Conservation (phyloP, 2,888 invertebrate species). For the Phytoseiulus persimilis region DNA sequence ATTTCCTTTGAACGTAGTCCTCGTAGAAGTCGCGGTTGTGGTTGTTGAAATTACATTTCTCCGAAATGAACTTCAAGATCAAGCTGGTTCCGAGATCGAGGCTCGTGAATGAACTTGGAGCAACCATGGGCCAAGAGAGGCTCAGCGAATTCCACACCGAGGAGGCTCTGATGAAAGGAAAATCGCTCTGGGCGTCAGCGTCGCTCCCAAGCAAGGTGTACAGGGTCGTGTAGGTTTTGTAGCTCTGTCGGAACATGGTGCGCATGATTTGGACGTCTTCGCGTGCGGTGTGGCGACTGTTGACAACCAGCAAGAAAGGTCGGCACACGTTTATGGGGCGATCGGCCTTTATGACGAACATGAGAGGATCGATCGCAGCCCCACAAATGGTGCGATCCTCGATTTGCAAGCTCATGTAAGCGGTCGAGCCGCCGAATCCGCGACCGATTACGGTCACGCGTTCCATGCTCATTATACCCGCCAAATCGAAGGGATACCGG, state of each 20-base stretch:
- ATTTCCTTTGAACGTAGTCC: slow-evolving; percentile 32
- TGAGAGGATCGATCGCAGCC: slow-evolving; percentile 38
- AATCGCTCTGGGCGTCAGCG: slow-evolving; percentile 24
- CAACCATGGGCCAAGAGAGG: slow-evolving; percentile 31
- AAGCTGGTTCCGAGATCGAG: slow-evolving; percentile 34
- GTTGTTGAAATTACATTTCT: slow-evolving; percentile 21
- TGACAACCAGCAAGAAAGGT: slow-evolving; percentile 20
- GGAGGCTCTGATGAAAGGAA: slow-evolving; percentile 6
- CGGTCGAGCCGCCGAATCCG: slow-evolving; percentile 61
- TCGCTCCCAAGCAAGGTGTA: slow-evolving; percentile 17
- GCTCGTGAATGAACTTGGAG: slow-evolving; percentile 33
- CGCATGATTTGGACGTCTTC: slow-evolving; percentile 26
- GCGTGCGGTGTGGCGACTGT: slow-evolving; percentile 32
- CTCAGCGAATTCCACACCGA: slow-evolving; percentile 31
- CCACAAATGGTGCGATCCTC: slow-evolving; percentile 36
- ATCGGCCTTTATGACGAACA: slow-evolving; percentile 35
- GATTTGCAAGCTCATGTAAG: slow-evolving; percentile 53
- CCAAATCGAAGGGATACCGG: slow-evolving; percentile 43
- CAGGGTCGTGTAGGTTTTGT: slow-evolving; percentile 17
- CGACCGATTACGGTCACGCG: slow-evolving; percentile 57
- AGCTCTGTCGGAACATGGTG: slow-evolving; percentile 22
- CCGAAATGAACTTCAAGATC: slow-evolving; percentile 18
- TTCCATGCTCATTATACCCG: slow-evolving; percentile 53
- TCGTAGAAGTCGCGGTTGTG: slow-evolving; percentile 28
- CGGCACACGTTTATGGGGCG: slow-evolving; percentile 36